Conservation (phyloP, 2,888 invertebrate genomes). For the Eupithecia centaureata region DNA sequence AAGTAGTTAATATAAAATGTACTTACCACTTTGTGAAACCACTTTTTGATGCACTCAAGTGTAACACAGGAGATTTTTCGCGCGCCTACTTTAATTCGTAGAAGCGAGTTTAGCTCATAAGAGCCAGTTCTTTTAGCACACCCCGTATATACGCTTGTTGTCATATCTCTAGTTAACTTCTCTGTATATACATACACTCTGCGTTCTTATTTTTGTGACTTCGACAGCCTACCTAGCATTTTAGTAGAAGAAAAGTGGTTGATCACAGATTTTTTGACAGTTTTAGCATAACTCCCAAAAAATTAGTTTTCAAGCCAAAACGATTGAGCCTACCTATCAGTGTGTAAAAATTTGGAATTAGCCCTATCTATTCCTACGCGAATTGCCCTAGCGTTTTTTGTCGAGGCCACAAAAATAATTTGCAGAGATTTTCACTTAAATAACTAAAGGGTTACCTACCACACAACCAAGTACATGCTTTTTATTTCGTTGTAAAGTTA, state of each 20-base stretch:
- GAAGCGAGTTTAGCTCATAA: background rate
- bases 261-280: background rate
- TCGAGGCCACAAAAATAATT: background rate
- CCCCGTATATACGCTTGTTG: constrained; percentile 8
- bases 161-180: constrained; percentile 1
- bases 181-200: background rate
- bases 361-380: background rate
- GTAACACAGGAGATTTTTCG: background rate
- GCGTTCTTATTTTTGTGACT: background rate
- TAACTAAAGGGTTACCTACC: background rate
- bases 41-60: background rate
- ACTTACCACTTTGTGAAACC: background rate
- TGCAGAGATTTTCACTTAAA: background rate
- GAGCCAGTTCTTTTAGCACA: constrained; percentile 15
- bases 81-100: background rate
- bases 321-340: background rate
- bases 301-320: background rate
- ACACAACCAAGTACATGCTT: background rate
- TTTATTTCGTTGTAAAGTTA: constrained; percentile 44
- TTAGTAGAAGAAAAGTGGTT: background rate
- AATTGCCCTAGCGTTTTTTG: background rate
- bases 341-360: background rate
- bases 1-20: background rate
- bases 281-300: background rate
- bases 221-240: background rate